Conservation (phyloP, 2,888 invertebrate species). For the Digitonthophagus gazella region DNA sequence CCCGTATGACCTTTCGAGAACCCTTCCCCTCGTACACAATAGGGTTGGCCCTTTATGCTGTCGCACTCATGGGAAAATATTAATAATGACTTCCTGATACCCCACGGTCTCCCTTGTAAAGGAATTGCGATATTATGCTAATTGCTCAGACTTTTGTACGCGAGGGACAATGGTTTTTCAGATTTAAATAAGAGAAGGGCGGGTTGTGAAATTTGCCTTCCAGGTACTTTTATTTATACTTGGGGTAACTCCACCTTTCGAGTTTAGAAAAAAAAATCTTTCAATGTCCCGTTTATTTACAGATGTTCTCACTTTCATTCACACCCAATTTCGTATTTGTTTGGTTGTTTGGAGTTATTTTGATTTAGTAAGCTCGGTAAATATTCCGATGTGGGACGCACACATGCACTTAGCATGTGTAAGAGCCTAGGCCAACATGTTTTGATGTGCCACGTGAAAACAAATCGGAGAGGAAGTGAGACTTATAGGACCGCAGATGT, state of each 20-base stretch:
- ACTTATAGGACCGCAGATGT: conserved; percentile 22
- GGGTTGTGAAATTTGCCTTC: not conserved
- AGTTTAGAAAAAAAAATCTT: not conserved
- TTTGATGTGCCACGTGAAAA: conserved; percentile 15
- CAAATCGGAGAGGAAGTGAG: conserved; percentile 18
- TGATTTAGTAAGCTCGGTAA: not conserved
- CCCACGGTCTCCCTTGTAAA: conserved; percentile 23
- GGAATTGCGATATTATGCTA: conserved; percentile 28
- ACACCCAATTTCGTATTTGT: not conserved
- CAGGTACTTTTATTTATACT: not conserved
- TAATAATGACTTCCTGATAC: conserved; percentile 29
- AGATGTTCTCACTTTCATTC: too few species aligned
- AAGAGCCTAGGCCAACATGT: conserved; percentile 18
- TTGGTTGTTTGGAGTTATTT: not conserved
- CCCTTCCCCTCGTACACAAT: conserved; percentile 34
- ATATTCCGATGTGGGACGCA: not conserved
- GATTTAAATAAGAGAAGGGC: not conserved
- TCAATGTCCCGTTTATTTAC: too few species aligned
- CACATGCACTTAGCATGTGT: not conserved
- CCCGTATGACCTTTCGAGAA: conserved; percentile 36
- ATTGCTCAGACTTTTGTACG: conserved; percentile 23
- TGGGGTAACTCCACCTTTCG: not conserved
- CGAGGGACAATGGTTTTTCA: not conserved
- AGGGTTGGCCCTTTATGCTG: conserved; percentile 31
- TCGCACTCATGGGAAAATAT: conserved; percentile 33